These are phyloP conservation scores for Helleia helle DNA, from an alignment of 2,888 invertebrate genomes.

Conservation along the genomic window DNA sequence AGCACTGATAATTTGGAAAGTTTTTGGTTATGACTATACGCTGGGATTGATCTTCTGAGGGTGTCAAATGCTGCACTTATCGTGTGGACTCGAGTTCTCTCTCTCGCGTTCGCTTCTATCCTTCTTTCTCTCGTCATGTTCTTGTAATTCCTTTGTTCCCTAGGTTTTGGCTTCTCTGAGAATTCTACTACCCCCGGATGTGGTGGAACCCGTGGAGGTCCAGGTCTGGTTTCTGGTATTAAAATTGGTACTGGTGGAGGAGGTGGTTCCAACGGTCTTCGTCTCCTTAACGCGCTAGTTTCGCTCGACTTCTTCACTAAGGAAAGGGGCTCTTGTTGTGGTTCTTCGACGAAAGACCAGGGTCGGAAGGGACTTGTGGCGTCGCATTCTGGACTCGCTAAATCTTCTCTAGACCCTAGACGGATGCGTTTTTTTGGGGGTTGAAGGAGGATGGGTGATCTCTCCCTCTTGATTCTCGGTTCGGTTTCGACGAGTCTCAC, in stretches of 20 bases:
- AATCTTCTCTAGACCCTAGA: constrained; percentile 51
- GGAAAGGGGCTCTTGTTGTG: constrained; percentile 78
- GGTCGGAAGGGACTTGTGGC: constrained; percentile 75
- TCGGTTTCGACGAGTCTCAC: constrained; percentile 55
- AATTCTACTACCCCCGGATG: constrained; percentile 65
- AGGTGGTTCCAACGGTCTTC: constrained; percentile 46
- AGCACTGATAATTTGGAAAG: constrained; percentile 93
- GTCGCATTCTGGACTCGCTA: constrained; percentile 54
- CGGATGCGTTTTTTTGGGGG: constrained; percentile 84
- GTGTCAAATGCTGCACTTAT: constrained; percentile 97
- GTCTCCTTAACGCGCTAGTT: constrained; percentile 39
- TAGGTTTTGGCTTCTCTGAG: constrained; percentile 40
- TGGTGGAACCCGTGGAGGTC: constrained; percentile 65
- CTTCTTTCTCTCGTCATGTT: constrained; percentile 95
- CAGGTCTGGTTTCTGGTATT: constrained; percentile 35
- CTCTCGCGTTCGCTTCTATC: constrained; percentile 95
- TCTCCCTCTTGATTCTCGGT: constrained; percentile 74
- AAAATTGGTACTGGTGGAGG: constrained; percentile 37
- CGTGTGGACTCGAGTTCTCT: constrained; percentile 93
- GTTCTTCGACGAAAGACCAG: constrained; percentile 76
- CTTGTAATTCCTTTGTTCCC: constrained; percentile 91
- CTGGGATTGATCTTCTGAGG: constrained; percentile 86
- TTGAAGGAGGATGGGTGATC: constrained; percentile 48
- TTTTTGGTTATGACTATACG: constrained; percentile 95
- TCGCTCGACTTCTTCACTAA: constrained; percentile 68